Percentiles rank a stretch among this genome's conserved stretches.
These are phyloP conservation scores for Leptatherina wallacei DNA, from an alignment of 2,797 vertebrate species.

Conservation along the genomic window DNA sequence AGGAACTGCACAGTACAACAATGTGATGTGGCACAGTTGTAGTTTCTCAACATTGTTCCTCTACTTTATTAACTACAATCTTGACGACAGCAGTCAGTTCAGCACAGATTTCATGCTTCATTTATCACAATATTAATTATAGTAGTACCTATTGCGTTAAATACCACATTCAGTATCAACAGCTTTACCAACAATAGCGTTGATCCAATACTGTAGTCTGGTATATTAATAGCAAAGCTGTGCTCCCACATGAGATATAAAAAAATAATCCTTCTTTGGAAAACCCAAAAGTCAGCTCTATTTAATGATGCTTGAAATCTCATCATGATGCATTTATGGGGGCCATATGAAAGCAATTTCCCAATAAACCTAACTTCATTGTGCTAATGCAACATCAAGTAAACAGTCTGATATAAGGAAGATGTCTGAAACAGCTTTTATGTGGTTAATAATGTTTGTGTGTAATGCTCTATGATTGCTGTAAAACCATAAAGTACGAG, in stretches of 20 bases:
- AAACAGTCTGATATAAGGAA: slow-evolving; percentile 44
- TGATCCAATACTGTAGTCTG: background rate
- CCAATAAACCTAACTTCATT: slow-evolving; percentile 43
- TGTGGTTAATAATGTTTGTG: slow-evolving; percentile 23
- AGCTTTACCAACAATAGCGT: background rate
- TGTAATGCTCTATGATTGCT: slow-evolving; percentile 5
- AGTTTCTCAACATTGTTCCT: background rate
- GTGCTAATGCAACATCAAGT: slow-evolving; percentile 51
- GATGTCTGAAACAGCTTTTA: slow-evolving; percentile 30
- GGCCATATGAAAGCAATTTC: slow-evolving; percentile 46
- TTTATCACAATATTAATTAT: background rate
- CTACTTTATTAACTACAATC: background rate
- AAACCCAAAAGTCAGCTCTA: slow-evolving; percentile 55
- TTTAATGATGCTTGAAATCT: slow-evolving; percentile 67
- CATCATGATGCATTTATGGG: slow-evolving; percentile 57
- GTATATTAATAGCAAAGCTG: slow-evolving; percentile 13
- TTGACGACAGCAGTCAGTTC: background rate
- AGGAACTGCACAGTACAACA: background rate
- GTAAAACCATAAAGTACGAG: background rate
- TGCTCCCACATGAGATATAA: slow-evolving; percentile 7
- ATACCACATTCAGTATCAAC: background rate
- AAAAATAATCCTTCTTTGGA: slow-evolving; percentile 17
- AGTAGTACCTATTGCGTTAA: background rate
- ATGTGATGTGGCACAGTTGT: background rate
- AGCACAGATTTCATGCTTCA: slow-evolving; percentile 2